These are phyloP conservation scores for Iguana delicatissima DNA, from an alignment of 2,797 vertebrate genomes.

Conservation along the genomic window DNA sequence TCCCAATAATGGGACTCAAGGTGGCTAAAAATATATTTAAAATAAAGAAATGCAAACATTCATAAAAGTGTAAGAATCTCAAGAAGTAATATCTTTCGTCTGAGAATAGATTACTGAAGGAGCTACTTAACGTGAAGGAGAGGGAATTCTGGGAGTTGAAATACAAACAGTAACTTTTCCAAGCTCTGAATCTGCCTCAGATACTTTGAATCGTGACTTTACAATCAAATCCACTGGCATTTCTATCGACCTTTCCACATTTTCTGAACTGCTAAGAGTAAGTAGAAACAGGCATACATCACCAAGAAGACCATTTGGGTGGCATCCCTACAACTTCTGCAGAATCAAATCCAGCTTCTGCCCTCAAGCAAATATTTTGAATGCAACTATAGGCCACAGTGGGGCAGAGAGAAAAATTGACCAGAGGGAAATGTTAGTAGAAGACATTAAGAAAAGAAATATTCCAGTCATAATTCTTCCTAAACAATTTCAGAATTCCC, in stretches of 20 bases:
- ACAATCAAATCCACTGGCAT: conserved; percentile 45
- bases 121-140: no score
- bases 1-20: no score
- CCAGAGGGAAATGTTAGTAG: not conserved
- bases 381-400: conserved; percentile 20
- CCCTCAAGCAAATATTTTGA: conserved; percentile 40
- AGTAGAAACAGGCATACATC: conserved; percentile 70
- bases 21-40: no score
- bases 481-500: conserved; percentile 5
- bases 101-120: not conserved
- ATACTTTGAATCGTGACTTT: conserved; percentile 58
- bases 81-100: conserved; percentile 43
- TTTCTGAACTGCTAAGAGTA: conserved; percentile 61
- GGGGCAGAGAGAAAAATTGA: not conserved
- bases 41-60: no score
- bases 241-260: conserved; percentile 67
- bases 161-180: no score
- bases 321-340: conserved; percentile 24
- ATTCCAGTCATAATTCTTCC: not conserved
- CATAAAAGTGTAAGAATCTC: conserved; percentile 35
- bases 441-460: conserved; percentile 14
- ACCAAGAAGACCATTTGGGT: conserved; percentile 55
- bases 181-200: not conserved
- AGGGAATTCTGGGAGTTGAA: no score
- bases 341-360: conserved; percentile 51